These are phyloP conservation scores for Megamerina dolium DNA, from an alignment of 2,888 invertebrate species.

Conservation along the genomic window DNA sequence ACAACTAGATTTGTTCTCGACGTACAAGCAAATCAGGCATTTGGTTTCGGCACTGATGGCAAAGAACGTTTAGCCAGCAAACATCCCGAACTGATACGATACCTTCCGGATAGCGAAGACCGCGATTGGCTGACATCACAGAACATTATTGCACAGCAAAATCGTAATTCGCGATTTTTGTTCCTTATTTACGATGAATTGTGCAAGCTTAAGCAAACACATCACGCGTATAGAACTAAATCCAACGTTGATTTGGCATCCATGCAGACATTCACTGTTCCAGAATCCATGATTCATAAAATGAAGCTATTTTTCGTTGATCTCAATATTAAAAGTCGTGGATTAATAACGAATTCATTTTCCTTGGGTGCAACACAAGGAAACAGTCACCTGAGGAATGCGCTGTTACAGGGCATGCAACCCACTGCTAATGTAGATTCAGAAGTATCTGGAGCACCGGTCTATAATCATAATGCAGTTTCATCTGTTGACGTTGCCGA, in stretches of 20 bases:
- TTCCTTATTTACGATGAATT: conserved; percentile 59
- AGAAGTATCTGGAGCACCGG: not conserved
- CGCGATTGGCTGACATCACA: conserved; percentile 59
- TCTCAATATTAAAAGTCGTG: conserved; percentile 47
- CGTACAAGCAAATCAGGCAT: conserved; percentile 47
- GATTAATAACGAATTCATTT: conserved; percentile 45
- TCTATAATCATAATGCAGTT: not conserved
- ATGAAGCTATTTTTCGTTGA: conserved; percentile 52
- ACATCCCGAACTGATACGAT: conserved; percentile 61
- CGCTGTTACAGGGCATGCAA: conserved; percentile 38
- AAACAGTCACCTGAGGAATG: conserved; percentile 44
- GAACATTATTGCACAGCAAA: conserved; percentile 56
- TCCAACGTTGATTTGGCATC: conserved; percentile 43
- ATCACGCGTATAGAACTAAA: conserved; percentile 52
- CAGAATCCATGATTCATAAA: conserved; percentile 58
- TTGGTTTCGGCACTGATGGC: conserved; percentile 48
- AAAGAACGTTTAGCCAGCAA: conserved; percentile 58
- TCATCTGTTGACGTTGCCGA: conserved; percentile 1
- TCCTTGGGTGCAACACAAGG: conserved; percentile 27
- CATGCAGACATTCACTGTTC: conserved; percentile 53
- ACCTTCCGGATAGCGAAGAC: conserved; percentile 60
- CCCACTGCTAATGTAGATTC: conserved; percentile 18
- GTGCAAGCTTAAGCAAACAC: conserved; percentile 52
- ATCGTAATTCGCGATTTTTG: conserved; percentile 57
- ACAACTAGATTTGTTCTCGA: conserved; percentile 59